Evolutionary conservation across 2,113 vertebrate genomes (phyloP).

Genomic region (Sigmodon hispidus): DNA sequence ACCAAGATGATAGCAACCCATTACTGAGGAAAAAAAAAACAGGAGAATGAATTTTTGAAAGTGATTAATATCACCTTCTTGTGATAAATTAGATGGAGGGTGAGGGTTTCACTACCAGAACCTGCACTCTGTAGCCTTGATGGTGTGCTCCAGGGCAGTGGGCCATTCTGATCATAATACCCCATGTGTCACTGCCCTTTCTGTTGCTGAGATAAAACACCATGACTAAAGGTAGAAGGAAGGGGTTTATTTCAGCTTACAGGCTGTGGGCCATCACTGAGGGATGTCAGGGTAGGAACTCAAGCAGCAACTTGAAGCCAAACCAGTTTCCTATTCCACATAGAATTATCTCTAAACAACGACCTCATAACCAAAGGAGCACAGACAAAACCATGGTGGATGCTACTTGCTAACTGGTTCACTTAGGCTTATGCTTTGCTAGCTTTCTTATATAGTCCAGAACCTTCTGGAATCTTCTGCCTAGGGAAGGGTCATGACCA

Average conservation of each 20-base stretch:
- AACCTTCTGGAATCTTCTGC: background rate
- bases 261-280: background rate
- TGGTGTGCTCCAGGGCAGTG: background rate
- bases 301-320: background rate
- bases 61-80: background rate
- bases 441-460: background rate
- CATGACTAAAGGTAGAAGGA: background rate
- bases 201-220: background rate
- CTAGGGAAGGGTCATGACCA: background rate
- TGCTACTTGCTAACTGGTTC: background rate
- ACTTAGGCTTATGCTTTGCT: background rate
- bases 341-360: background rate
- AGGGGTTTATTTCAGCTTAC: background rate
- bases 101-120: background rate
- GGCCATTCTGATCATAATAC: background rate
- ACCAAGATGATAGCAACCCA: background rate
- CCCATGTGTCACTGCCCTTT: background rate
- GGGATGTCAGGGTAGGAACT: background rate
- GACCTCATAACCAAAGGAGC: background rate
- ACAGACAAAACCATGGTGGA: background rate
- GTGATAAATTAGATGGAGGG: rapidly evolving
- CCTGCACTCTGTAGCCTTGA: rapidly evolving
- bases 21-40: background rate
- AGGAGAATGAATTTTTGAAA: background rate
- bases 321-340: background rate